Evolutionary conservation across 2,113 vertebrate genomes (phyloP), one percentile per base, ranked within the genome.

Genomic region (Geococcyx californianus): DNA sequence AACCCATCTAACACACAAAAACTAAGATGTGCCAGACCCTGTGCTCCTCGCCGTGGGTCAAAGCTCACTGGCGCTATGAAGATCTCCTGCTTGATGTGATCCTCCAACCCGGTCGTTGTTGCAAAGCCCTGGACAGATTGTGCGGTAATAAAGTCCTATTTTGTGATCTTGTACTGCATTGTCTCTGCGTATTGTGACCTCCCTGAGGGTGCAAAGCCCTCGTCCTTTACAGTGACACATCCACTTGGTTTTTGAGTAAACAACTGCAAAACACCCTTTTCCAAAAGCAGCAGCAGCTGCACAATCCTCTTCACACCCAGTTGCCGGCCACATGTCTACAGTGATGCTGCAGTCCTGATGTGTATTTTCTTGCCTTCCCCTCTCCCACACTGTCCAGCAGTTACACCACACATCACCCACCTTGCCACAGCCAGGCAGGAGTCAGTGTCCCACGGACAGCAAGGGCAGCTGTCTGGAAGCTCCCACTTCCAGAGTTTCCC

Each of bases 381-480:
- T 70, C 24, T 33, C 31, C 79, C 25, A 1, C 1, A 3, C 26
- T n/a, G 11, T n/a, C 28, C 38, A 29, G 28, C 45, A 52, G 60
- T 3, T 1, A 10, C 42, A 20, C 18, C 2, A 0, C 0, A 1
- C 4, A 1, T 28, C 33, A 38, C n/a, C 11, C 58, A 19, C 15
- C 3, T 3, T 12, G 14, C 9, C 0, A 1, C 29, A 20, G 29
- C 26, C 52, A 28, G n/a, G 16, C 58, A 66, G 31, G 1, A 20
- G 59, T 10, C 2, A 1, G 10, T 10, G 47, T 42, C 47, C 34
- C 40, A 12, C 0, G 1, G 47, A 55, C 9, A 23, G 34, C 16
- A 20, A 49, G 6, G n/a, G 54, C 55, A 76, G 62, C 45, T 60
- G n/a, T n/a, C n/a, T n/a, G n/a, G n/a, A n/a, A n/a, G n/a, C n/a